A percentile compares a stretch with the other conserved stretches of the same genome.
Evolutionary conservation across 1,140 invertebrate species (phyloP).

Genomic region (Probaryconus sp.): DNA sequence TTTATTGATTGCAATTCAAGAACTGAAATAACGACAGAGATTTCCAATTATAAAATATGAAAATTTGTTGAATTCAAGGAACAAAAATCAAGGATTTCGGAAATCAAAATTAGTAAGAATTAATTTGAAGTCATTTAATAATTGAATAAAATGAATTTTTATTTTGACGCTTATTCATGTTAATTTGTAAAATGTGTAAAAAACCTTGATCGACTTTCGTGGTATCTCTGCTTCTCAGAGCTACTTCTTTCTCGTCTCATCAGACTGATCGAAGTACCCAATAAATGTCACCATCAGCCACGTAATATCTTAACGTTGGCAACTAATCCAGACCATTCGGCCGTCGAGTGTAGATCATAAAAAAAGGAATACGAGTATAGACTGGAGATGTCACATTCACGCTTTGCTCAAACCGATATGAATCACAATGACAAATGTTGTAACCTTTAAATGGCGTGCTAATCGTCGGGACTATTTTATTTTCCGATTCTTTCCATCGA

Average conservation of each 20-base stretch:
- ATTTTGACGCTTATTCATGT: too few relatives aligned
- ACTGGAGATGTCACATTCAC: constrained; percentile 40
- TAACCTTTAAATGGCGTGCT: constrained; percentile 16
- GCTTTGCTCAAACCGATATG: constrained; percentile 14
- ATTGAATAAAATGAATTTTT: too few relatives aligned
- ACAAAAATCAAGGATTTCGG: too few relatives aligned
- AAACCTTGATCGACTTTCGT: too few relatives aligned
- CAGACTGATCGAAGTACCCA: constrained; percentile 32
- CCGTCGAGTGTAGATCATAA: constrained; percentile 17
- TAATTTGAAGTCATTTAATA: too few relatives aligned
- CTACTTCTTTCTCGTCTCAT: constrained; percentile 32
- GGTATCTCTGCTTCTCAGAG: constrained; percentile 9
- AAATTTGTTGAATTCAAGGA: too few relatives aligned
- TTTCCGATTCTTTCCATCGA: constrained; percentile 11
- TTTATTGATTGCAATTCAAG: too few relatives aligned
- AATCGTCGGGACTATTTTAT: constrained; percentile 36
- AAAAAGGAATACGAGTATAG: constrained; percentile 21
- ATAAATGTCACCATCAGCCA: constrained; percentile 48
- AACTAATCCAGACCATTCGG: constrained; percentile 30
- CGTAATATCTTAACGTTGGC: constrained; percentile 43
- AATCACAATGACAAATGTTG: constrained; percentile 38
- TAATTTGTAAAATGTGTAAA: too few relatives aligned
- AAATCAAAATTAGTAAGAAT: too few relatives aligned
- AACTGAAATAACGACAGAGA: too few relatives aligned
- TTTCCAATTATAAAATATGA: too few relatives aligned